Percentiles rank a stretch among this genome's conserved stretches.
These are phyloP conservation scores for Idaea dimidiata DNA, from an alignment of 2,888 invertebrate species.

Conservation along the genomic window DNA sequence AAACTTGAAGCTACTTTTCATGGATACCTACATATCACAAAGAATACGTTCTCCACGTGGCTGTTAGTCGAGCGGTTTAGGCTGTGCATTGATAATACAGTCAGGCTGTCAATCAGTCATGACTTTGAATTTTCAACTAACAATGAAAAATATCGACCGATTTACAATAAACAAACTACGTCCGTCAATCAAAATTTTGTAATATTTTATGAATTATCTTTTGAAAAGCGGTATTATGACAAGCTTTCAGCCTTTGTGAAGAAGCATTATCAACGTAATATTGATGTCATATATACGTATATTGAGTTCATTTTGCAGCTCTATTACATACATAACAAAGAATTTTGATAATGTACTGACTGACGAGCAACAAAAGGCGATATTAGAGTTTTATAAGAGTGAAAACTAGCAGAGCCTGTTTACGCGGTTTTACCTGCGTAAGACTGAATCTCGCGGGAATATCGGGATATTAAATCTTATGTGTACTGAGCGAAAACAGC, in stretches of 20 bases:
- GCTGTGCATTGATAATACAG: too few relatives aligned
- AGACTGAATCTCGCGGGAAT: too few relatives aligned
- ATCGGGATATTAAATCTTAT: too few relatives aligned
- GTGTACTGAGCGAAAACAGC: too few relatives aligned
- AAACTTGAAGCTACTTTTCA: too few relatives aligned
- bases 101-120: too few relatives aligned
- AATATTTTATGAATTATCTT: constrained; percentile 13
- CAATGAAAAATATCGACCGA: not conserved
- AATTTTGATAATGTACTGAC: constrained; percentile 16
- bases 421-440: too few relatives aligned
- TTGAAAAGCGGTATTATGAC: constrained; percentile 16
- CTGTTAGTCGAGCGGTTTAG: too few relatives aligned
- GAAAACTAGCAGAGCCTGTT: constrained; percentile 5
- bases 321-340: constrained; percentile 15
- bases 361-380: constrained; percentile 1
- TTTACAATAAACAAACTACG: not conserved
- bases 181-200: constrained; percentile 2
- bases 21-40: too few relatives aligned
- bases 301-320: constrained; percentile 16
- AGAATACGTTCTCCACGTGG: too few relatives aligned
- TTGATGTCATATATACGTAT: constrained; percentile 2
- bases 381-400: constrained; percentile 16
- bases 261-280: constrained; percentile 23
- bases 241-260: constrained; percentile 23
- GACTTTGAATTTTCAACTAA: not conserved